Percentiles rank a stretch among this genome's conserved stretches.
These are phyloP conservation scores for Piaya cayana DNA, from an alignment of 2,113 vertebrate genomes.

Conservation along the genomic window DNA sequence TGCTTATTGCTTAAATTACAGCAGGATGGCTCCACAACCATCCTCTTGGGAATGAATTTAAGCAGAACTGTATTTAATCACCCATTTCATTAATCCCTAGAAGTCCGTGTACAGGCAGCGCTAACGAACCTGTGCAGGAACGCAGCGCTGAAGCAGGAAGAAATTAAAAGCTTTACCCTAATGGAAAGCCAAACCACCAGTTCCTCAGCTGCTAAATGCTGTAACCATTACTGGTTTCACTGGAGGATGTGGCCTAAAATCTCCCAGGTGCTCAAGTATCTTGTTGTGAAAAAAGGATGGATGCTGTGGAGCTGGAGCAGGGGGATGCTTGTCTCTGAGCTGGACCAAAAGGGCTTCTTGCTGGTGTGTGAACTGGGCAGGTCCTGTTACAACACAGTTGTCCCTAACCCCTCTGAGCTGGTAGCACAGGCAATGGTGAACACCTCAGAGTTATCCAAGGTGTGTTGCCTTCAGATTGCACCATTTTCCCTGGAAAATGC, in stretches of 20 bases:
- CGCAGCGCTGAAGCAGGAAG: neutral
- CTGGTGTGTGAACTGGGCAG: rapidly evolving
- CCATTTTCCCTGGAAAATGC: neutral
- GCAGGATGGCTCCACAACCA: neutral
- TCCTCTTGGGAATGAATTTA: neutral
- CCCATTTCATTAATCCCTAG: constrained; percentile 12
- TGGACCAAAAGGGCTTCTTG: neutral
- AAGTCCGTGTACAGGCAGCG: neutral
- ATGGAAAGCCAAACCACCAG: neutral
- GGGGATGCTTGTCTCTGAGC: rapidly evolving
- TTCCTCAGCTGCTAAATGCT: neutral
- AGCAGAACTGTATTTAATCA: constrained; percentile 27
- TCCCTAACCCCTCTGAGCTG: neutral
- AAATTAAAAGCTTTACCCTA: neutral
- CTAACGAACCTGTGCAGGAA: neutral
- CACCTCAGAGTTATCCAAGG: neutral
- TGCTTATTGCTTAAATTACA: neutral
- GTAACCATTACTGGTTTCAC: neutral
- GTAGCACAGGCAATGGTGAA: neutral
- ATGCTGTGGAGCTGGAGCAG: neutral
- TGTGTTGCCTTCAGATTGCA: neutral
- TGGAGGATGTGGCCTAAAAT: neutral
- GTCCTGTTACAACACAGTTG: neutral
- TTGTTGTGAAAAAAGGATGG: neutral
- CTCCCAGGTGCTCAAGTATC: rapidly evolving